Evolutionary conservation across 1,140 invertebrate genomes (phyloP), one percentile per base, ranked within the genome.

Genomic region (Oedothorax gibbosus): DNA sequence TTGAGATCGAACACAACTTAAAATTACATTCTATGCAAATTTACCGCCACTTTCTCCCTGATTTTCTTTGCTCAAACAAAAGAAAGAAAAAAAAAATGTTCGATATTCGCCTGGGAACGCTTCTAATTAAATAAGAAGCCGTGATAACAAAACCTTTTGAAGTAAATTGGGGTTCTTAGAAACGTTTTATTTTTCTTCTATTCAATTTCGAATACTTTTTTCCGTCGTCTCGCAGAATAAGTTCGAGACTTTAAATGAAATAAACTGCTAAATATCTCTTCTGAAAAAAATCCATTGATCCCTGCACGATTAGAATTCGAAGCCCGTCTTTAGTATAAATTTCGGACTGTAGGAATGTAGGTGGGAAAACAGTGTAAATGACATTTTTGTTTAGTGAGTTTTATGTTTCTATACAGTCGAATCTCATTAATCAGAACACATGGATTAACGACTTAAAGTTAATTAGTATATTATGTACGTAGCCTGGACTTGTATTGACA

Each of bases 141-240:
- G 64, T 79, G 77, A 79, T 79, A 79, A 79, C 77, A 79, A 68
- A 78, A 79, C 77, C 77, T 79, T 79, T 79, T 79, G 64, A 66
- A 79, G 77, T 79, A 79, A 79, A 79, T 79, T 66, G 77, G 65
- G 49, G 68, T 54, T 79, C 65, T 2, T 79, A 62, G 51, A 79
- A 68, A 35, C 65, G 62, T 66, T 79, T 68, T 66, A 14, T 51
- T 65, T 77, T 77, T 64, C 20, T 15, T 50, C 18, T 62, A 18
- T 62, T 62, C 60, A 15, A 62, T 62, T 62, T 18, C 60, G 18
- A n/a, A 62, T 62, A 35, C 5, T 35, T 35, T 35, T 35, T 35
- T 35, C 5, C 35, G 15, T 62, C 60, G 6, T 18, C 18, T 18
- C 18, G 60, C 60, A 18, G 18, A 15, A 18, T 35, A 35, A 35